These are phyloP conservation scores for Brevipalpus yothersi DNA, from an alignment of 1,140 invertebrate species.

Conservation along the genomic window DNA sequence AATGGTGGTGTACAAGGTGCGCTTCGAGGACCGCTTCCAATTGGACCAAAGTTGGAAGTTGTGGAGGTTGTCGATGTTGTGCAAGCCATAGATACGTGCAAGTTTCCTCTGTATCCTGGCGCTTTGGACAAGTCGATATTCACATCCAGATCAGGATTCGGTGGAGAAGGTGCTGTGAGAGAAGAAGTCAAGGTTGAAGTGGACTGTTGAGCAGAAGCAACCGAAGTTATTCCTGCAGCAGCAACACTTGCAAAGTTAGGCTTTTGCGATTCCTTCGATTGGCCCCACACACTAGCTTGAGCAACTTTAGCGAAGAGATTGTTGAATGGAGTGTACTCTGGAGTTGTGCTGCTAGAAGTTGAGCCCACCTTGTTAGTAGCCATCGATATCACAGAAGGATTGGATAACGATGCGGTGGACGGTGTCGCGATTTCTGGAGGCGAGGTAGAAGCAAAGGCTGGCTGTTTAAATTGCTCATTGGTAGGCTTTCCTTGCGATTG, in stretches of 20 bases:
- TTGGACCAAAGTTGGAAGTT: constrained; percentile 10
- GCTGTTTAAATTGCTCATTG: background rate
- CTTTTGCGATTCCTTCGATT: constrained; percentile 34
- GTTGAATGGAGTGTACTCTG: constrained; percentile 54
- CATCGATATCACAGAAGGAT: background rate
- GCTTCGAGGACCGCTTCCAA: constrained; percentile 13
- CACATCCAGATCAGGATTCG: constrained; percentile 10
- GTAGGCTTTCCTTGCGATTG: background rate
- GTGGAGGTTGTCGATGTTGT: constrained; percentile 6
- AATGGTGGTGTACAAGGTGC: constrained; percentile 14
- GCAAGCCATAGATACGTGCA: constrained; percentile 36
- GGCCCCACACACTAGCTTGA: constrained; percentile 35
- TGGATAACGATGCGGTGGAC: background rate
- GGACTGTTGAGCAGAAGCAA: background rate
- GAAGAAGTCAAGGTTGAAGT: constrained; percentile 9
- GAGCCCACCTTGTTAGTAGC: background rate
- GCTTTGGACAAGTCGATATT: constrained; percentile 50
- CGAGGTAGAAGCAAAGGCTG: background rate
- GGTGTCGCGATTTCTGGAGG: background rate
- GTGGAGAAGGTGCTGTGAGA: constrained; percentile 5
- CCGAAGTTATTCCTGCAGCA: constrained; percentile 24
- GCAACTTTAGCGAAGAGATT: constrained; percentile 36
- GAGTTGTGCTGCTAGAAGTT: background rate
- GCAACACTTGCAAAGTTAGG: constrained; percentile 48
- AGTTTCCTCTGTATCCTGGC: constrained; percentile 41